phyloP scores from a whole-genome alignment of 2,797 vertebrate genomes.

The Hoplostethus mediterraneus region DNA sequence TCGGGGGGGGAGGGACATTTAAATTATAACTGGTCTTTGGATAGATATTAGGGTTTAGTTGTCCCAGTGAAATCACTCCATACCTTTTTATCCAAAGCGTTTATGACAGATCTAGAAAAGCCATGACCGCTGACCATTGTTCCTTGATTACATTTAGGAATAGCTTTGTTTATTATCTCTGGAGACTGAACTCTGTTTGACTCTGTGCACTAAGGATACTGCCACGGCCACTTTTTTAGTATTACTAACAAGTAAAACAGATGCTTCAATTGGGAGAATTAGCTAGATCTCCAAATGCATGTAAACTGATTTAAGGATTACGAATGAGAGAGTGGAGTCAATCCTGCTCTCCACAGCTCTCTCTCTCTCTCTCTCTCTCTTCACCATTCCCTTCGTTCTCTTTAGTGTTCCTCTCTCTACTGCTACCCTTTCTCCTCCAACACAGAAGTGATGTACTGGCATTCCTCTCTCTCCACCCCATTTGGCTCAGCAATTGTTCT shows the following conservation, averaged over 20 bases:
- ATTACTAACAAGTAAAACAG: constrained; percentile 55
- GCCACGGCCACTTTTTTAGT: constrained; percentile 26
- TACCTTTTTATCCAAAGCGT: constrained; percentile 38
- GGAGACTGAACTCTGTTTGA: constrained; percentile 28
- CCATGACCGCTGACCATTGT: constrained; percentile 11
- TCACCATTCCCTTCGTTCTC: constrained; percentile 3
- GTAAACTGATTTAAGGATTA: constrained; percentile 76
- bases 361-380: constrained; percentile 25
- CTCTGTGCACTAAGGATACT: constrained; percentile 25
- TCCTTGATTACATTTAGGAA: constrained; percentile 32
- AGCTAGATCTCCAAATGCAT: constrained; percentile 52
- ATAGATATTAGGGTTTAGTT: constrained; percentile 1
- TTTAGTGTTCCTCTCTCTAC: constrained; percentile 3
- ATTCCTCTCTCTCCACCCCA: background rate
- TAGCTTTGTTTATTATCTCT: constrained; percentile 34
- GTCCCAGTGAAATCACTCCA: too few species aligned
- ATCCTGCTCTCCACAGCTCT: constrained; percentile 26
- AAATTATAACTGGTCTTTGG: constrained; percentile 2
- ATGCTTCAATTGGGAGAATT: constrained; percentile 63
- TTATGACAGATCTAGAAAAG: constrained; percentile 30
- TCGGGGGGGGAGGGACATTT: constrained; percentile 17
- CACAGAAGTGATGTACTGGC: background rate
- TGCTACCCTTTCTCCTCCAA: constrained; percentile 1
- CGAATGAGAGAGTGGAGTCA: constrained; percentile 29
- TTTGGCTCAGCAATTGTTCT: constrained; percentile 6